Conservation (phyloP, 2,797 vertebrate species). For the Saxicola maurus region DNA sequence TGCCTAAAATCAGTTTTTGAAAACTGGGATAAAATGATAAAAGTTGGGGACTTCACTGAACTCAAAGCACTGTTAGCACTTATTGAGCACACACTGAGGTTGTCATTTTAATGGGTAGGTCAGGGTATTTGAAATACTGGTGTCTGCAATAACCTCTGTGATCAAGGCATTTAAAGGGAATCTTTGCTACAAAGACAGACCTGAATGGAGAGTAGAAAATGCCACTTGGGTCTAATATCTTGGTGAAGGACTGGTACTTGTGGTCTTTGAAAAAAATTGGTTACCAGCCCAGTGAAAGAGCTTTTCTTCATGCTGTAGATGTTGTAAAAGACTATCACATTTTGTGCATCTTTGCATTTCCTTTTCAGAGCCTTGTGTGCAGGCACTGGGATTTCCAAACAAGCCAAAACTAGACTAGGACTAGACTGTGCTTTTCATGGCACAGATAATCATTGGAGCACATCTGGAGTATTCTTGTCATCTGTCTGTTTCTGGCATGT, state of each 20-base stretch:
- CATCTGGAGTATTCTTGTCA: background rate
- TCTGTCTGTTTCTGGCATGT: background rate
- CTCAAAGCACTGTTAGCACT: background rate
- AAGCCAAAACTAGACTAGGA: background rate
- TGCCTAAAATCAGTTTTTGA: background rate
- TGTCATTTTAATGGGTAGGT: background rate
- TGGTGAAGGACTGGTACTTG: background rate
- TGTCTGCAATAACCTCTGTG: background rate
- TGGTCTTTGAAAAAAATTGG: background rate
- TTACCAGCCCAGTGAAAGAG: background rate
- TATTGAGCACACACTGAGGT: background rate
- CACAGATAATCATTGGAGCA: background rate
- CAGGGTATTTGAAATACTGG: background rate
- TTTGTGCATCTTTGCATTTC: background rate
- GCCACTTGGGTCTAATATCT: background rate
- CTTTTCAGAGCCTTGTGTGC: background rate
- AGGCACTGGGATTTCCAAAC: background rate
- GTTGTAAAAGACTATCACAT: background rate
- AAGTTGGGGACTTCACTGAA: background rate
- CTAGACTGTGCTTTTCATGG: background rate
- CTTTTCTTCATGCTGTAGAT: background rate
- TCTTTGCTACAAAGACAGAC: background rate
- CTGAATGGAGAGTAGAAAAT: background rate
- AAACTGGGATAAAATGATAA: background rate
- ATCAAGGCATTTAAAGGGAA: background rate